phyloP scores from a whole-genome alignment of 2,797 vertebrate species.

The Acrossocheilus fasciatus region DNA sequence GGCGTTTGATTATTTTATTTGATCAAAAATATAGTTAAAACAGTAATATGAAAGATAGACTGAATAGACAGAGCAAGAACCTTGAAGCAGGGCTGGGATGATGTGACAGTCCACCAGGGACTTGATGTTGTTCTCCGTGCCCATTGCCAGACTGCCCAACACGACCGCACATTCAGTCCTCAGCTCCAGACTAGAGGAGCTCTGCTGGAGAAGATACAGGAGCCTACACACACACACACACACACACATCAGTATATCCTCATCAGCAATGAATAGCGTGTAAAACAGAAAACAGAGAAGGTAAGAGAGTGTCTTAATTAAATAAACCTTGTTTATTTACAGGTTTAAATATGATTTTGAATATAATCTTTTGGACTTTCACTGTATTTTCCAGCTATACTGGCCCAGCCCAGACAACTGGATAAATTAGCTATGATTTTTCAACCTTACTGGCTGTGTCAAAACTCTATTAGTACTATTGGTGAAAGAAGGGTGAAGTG shows the following conservation, averaged over 20 bases:
- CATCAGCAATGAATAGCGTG: neutral
- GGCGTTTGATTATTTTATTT: neutral
- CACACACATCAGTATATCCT: neutral
- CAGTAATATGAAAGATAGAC: neutral
- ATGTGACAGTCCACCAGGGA: constrained; percentile 99
- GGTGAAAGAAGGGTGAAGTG: neutral
- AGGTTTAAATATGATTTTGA: neutral
- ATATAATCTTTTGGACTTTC: neutral
- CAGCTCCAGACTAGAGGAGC: constrained; percentile 90
- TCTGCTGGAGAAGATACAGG: constrained; percentile 97
- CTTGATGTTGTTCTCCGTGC: constrained; percentile 99
- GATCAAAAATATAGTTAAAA: neutral
- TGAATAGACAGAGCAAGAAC: constrained; percentile 68
- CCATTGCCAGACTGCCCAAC: constrained; percentile 97
- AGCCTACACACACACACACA: constrained; percentile 79
- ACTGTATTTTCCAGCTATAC: neutral
- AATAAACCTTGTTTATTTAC: neutral
- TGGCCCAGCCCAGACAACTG: neutral
- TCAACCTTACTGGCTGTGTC: neutral
- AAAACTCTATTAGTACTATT: neutral
- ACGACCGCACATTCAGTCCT: constrained; percentile 96
- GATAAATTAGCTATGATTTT: neutral
- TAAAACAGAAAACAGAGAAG: neutral
- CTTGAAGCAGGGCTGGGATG: constrained; percentile 97
- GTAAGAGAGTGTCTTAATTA: neutral